Evolutionary conservation across 1,140 invertebrate species (phyloP), one percentile per base, ranked within the genome.

Genomic region (Brachionus paranguensis): DNA sequence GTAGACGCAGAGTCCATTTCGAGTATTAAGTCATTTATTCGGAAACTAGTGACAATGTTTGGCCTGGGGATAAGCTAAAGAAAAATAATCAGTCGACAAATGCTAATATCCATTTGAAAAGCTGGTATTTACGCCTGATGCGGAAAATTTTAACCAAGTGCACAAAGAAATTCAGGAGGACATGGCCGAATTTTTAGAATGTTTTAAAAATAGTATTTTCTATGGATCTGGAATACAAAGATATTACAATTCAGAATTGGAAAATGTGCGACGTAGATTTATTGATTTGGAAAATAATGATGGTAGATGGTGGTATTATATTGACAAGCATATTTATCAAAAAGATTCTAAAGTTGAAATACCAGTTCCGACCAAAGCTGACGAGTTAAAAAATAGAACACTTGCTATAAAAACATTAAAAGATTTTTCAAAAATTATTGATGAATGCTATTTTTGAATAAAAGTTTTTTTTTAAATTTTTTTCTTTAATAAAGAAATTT

Each of bases 251-350:
- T 37, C 27, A 70, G 65, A 70, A 70, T 70, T 70, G 33, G 65
- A 70, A 37, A 70, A 37, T 37, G 33, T 70, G 37, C 3, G 65
- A 70, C 27, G 65, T 33, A 70, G 14, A 37, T 70, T 70, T 70
- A 37, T 70, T 37, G 65, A 70, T 70, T 70, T 70, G 33, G 65
- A 70, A 70, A 70, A 70, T 70, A 37, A 70, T 37, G 33, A 3
- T 37, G 65, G 65, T 6, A 70, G 65, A 70, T 70, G 65, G 65
- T 70, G 27, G 27, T 70, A 70, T 70, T 70, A 70, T n/a, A 70
- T 70, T 33, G 27, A 37, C 14, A 70, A 70, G 33, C 33, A 70
- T 70, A 37, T 70, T 37, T 37, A 37, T 37, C 5, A 70, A 70
- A 70, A 70, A 70, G 65, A 70, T 70, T 70, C 65, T n/a, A n/a